Percentiles rank a stretch among this genome's conserved stretches.
Conservation (phyloP, 2,888 invertebrate species). For the Polymixis lichenea region DNA sequence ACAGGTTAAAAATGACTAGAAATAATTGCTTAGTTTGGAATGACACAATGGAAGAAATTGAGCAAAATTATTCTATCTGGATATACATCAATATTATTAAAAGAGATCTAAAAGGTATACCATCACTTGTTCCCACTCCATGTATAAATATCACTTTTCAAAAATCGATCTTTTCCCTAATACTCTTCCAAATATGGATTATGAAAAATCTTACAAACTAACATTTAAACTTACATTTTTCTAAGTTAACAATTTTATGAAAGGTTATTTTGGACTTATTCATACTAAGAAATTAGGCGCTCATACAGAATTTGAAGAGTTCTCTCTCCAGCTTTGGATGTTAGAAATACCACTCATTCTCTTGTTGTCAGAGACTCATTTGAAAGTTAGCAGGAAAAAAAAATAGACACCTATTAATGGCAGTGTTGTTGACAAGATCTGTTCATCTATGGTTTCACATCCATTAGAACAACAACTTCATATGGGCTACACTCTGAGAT, state of each 20-base stretch:
- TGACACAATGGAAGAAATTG: constrained; percentile 72
- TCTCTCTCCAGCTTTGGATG: background rate
- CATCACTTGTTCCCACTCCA: constrained; percentile 69
- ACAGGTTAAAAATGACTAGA: constrained; percentile 64
- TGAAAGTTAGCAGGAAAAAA: constrained; percentile 9
- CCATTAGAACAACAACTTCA: constrained; percentile 92
- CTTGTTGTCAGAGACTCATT: background rate
- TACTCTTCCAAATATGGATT: constrained; percentile 56
- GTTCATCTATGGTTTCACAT: constrained; percentile 84
- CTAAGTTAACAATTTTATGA: constrained; percentile 37
- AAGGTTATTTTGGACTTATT: constrained; percentile 34
- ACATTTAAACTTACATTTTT: constrained; percentile 46
- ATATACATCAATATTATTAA: constrained; percentile 49
- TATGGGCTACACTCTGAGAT: constrained; percentile 94
- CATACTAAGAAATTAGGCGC: constrained; percentile 27
- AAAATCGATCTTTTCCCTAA: constrained; percentile 51
- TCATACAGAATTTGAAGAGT: constrained; percentile 1
- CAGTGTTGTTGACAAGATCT: constrained; percentile 21
- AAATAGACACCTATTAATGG: constrained; percentile 31
- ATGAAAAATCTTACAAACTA: constrained; percentile 44
- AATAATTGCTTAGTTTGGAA: constrained; percentile 67
- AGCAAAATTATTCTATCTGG: constrained; percentile 68
- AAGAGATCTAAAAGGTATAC: constrained; percentile 64
- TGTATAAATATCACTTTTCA: constrained; percentile 67
- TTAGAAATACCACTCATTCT: constrained; percentile 5